Conservation (phyloP, 30 jellyfish, hydroid and myxozoan species). For the Turritopsis rubra region DNA sequence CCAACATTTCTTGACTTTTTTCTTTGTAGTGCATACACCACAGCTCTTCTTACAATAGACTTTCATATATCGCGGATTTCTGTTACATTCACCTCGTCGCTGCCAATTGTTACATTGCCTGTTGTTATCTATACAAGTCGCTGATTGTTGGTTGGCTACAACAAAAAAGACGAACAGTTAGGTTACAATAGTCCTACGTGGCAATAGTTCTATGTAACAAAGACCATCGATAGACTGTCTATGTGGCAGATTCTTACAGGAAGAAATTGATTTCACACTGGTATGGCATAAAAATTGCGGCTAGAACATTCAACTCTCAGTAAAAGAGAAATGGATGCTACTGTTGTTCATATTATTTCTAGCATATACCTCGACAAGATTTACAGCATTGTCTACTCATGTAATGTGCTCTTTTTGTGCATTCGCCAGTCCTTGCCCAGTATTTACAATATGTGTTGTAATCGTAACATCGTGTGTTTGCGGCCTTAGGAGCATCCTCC, state of each 20-base stretch:
- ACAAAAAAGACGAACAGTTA: no score
- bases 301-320: no score
- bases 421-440: conserved; percentile 15
- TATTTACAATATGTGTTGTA: not conserved
- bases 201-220: no score
- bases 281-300: no score
- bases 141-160: not conserved
- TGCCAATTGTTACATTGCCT: not conserved
- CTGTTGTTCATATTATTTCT: no score
- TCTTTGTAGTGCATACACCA: not conserved
- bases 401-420: not conserved
- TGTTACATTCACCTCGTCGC: not conserved
- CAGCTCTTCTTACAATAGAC: conserved; percentile 5
- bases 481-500: not conserved
- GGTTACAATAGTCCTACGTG: no score
- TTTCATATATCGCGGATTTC: conserved; percentile 10
- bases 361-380: not conserved
- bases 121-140: not conserved
- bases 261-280: no score
- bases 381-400: not conserved
- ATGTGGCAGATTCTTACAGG: no score
- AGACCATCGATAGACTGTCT: no score
- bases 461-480: not conserved
- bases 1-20: not conserved
- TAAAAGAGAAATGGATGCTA: no score